Base-by-base conservation (phyloP, 2,113 vertebrate species). In the human region DNA sequence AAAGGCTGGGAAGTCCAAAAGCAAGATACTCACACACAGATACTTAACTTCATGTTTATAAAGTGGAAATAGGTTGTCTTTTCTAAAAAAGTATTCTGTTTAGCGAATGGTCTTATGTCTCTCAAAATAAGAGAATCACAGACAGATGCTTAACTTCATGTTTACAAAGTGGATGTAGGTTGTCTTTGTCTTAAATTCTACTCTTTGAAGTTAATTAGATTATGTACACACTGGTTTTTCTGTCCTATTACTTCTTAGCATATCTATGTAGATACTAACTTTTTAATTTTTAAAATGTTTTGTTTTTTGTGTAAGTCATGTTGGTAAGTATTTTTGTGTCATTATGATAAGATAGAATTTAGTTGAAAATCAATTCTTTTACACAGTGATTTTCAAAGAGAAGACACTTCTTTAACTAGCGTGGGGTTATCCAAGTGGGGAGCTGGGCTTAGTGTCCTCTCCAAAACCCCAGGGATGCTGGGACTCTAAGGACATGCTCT, bases 151-250 rank as follows among this genome's bases (percentile, higher is more conserved):
- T 50, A 20, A 23, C 95, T 94, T 50, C 20, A 18, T 50, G 50
- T 82, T 59, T 93, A 45, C 78, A 61, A 91, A 86, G 20, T 80
- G 6, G 55, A 78, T 82, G 38, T 52, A 72, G 30, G 4, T 59
- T 25, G 10, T 66, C 79, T 93, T 72, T 52, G n/a, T 81, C 14
- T 81, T 38, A 57, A 75, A 35, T 55, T 79, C 73, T 89, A 25
- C 70, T 91, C 52, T 93, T 59, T 40, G 90, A 75, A 68, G 52
- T 75, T 70, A 75, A 89, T 95, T 93, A 64, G 86, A 93, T 22
- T 38, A 18, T 66, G 0, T 64, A 30, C 85, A 12, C 61, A 94
- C 85, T 87, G 43, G 57, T 93, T 97, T 94, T 59, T 93, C 84
- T 96, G 89, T 87, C 48, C 79, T 93, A 11, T 75, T 1, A 88